Evolutionary conservation across 2,113 vertebrate species (phyloP).

Genomic region (Phainopepla nitens): DNA sequence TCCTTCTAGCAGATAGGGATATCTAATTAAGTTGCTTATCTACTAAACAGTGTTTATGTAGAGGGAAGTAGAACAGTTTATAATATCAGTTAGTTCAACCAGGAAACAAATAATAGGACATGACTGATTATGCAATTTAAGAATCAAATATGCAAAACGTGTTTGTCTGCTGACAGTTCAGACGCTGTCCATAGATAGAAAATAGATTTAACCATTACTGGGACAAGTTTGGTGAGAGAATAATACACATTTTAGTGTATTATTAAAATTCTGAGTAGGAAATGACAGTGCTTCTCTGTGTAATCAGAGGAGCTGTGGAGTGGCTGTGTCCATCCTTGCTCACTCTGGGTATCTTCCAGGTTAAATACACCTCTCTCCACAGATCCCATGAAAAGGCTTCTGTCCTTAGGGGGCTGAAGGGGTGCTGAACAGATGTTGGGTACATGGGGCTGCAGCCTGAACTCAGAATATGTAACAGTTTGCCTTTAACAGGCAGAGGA

Average conservation of each 20-base stretch:
- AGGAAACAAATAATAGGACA: not conserved
- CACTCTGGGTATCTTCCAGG: not conserved
- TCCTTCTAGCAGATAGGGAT: not conserved
- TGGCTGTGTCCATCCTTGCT: not conserved
- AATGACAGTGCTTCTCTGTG: not conserved
- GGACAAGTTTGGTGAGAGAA: not conserved
- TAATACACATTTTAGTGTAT: too few relatives aligned
- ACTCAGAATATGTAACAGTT: not conserved
- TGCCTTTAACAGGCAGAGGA: not conserved
- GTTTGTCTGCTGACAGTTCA: not conserved
- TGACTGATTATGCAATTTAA: not conserved
- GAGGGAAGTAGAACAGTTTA: not conserved
- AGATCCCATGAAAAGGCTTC: not conserved
- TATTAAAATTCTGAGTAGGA: not conserved
- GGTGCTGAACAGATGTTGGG: not conserved
- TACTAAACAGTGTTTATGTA: not conserved
- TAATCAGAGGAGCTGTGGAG: not conserved
- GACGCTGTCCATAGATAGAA: not conserved
- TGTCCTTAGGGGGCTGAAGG: not conserved
- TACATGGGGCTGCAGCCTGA: not conserved
- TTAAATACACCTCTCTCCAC: not conserved
- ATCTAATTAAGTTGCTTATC: not conserved
- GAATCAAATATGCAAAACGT: not conserved
- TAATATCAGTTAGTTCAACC: not conserved
- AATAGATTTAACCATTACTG: not conserved